phyloP scores from a whole-genome alignment of 2,888 invertebrate genomes.

The Monoplex corrugatus region DNA sequence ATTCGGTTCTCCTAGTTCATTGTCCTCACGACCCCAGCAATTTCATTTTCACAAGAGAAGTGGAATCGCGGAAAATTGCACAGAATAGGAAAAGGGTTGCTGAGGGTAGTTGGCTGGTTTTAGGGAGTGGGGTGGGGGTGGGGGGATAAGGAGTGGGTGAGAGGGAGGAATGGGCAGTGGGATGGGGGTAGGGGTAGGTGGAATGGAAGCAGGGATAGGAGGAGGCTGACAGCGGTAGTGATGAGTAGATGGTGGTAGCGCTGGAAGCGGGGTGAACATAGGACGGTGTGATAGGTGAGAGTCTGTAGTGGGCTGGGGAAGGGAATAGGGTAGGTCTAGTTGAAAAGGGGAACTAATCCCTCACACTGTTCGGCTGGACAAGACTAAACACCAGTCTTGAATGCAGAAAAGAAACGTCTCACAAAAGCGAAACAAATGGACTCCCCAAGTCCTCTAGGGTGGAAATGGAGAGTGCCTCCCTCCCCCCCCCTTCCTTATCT shows the following conservation, averaged over 20 bases:
- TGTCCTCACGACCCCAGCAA: slow-evolving; percentile 31
- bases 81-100: neutral
- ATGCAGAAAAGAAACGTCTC: no score
- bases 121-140: neutral
- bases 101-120: neutral
- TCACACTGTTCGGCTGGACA: no score
- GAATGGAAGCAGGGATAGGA: neutral
- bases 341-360: no score
- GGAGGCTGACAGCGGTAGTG: neutral
- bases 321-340: neutral
- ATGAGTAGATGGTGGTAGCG: neutral
- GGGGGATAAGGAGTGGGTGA: neutral
- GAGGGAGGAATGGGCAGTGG: no score
- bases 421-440: no score
- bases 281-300: no score
- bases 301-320: no score
- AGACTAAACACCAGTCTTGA: no score
- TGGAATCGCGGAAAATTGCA: slow-evolving; percentile 38
- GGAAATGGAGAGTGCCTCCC: no score
- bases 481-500: neutral
- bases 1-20: slow-evolving; percentile 16
- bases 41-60: slow-evolving; percentile 30
- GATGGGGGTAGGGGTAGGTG: neutral
- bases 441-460: no score
- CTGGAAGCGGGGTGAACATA: no score